A percentile compares a stretch with the other conserved stretches of the same genome.
These are phyloP conservation scores for Scaeva pyrastri DNA, from an alignment of 2,888 invertebrate species.

Conservation along the genomic window DNA sequence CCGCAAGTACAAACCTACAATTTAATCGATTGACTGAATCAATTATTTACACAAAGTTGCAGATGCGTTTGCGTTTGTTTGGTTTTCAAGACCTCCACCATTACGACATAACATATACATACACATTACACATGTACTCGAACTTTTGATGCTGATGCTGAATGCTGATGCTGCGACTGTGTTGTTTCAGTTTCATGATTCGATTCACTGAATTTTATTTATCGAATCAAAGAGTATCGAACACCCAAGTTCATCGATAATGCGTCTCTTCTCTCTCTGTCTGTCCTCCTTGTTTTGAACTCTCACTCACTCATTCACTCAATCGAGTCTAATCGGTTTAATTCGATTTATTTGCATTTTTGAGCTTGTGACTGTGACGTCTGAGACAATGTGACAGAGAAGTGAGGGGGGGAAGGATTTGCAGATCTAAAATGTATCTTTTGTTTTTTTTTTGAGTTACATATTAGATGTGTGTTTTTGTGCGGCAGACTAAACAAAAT, in stretches of 20 bases:
- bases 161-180: background rate
- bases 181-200: slow-evolving; percentile 43
- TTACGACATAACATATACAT: too few relatives aligned
- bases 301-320: background rate
- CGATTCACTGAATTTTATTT: slow-evolving; percentile 54
- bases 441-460: slow-evolving; percentile 20
- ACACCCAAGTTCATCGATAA: slow-evolving; percentile 67
- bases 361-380: background rate
- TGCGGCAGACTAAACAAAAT: slow-evolving; percentile 46
- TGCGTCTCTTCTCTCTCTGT: background rate
- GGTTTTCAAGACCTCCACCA: background rate
- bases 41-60: slow-evolving; percentile 72
- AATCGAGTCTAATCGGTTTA: slow-evolving; percentile 42
- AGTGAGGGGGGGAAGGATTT: too few relatives aligned
- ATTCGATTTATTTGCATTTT: slow-evolving; percentile 54
- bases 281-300: too few relatives aligned
- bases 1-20: slow-evolving; percentile 15
- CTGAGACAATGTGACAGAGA: background rate
- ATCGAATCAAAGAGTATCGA: slow-evolving; percentile 51
- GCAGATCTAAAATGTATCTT: background rate
- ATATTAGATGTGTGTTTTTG: background rate
- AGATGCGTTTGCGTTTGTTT: slow-evolving; percentile 54
- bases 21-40: slow-evolving; percentile 64
- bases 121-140: too few relatives aligned
- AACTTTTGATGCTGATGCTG: slow-evolving; percentile 1